These are phyloP conservation scores for Passer montanus DNA, from an alignment of 2,113 vertebrate species.

Conservation along the genomic window DNA sequence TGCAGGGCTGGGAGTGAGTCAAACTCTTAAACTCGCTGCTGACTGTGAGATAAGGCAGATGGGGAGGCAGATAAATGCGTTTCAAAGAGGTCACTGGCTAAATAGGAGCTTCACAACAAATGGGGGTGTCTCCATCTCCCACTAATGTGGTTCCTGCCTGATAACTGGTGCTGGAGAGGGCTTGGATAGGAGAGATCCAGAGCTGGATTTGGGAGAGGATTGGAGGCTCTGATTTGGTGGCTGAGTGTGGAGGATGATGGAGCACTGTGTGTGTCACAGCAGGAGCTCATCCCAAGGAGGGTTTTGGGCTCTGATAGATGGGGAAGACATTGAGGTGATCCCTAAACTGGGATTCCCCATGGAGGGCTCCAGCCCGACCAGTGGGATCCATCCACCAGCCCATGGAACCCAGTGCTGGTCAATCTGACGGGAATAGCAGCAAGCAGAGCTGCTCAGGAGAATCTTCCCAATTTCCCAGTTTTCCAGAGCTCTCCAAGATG, in stretches of 20 bases:
- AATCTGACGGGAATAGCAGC: neutral
- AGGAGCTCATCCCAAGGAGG: neutral
- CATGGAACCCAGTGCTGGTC: accelerated
- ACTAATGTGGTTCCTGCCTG: neutral
- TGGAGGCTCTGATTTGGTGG: neutral
- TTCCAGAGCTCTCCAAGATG: conserved; percentile 3
- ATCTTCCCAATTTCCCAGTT: neutral
- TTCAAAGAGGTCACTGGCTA: conserved; percentile 25
- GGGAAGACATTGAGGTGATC: accelerated
- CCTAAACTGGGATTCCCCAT: neutral
- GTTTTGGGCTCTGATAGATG: neutral
- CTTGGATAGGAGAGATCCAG: accelerated
- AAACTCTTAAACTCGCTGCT: neutral
- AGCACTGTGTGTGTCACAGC: accelerated
- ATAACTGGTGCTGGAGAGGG: neutral
- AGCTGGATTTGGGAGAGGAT: neutral
- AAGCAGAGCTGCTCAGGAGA: neutral
- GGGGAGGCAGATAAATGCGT: conserved; percentile 6
- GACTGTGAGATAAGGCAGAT: conserved; percentile 42
- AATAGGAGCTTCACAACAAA: conserved; percentile 8
- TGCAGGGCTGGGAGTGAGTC: neutral
- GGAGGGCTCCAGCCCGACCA: neutral
- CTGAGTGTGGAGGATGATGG: neutral
- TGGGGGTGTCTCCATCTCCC: neutral
- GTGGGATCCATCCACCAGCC: neutral